Evolutionary conservation across 2,113 vertebrate genomes (phyloP), one percentile per base, ranked within the genome.

Genomic region (Henicopernis longicauda): DNA sequence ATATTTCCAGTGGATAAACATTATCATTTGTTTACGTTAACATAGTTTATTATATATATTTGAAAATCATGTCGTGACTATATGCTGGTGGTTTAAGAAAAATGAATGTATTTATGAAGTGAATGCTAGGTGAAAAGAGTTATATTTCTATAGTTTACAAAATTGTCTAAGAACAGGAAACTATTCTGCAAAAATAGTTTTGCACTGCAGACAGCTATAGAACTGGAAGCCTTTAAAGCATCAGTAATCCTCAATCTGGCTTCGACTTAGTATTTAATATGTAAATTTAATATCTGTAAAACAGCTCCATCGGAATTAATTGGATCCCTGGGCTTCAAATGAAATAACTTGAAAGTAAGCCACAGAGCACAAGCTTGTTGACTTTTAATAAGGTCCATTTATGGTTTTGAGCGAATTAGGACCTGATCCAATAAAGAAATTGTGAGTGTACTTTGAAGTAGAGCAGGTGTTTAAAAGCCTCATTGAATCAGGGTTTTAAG

Each of bases 231-330:
- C 25, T 93, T 86, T 42, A 36, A 70, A 92, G 31, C 18, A 66
- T 29, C 1, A 5, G 27, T 70, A 69, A 69, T 73, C 44, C 54
- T 88, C 77, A 70, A 52, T 93, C 81, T 90, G 57, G 23, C n/a
- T 58, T 92, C 74, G 82, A 45, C 85, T 94, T 95, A 63, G 20
- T 80, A 32, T 50, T 93, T 80, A 80, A 85, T 71, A 97, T 92
- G 74, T 76, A 95, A 96, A 89, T 83, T 66, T 87, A 94, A 58
- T 97, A 87, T 89, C 73, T 94, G 36, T 94, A 80, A 77, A 91
- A 80, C 52, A 92, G 61, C 7, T 94, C 22, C 45, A 59, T 71
- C 0, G 7, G 73, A 97, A 95, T 93, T 96, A 97, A 95, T 83
- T 87, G 45, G n/a, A 93, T 96, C 34, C 52, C 18, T 65, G 40